Percentiles rank a stretch among this genome's conserved stretches.
Evolutionary conservation across 2,797 vertebrate genomes (phyloP).

Genomic region (Notoglanidium macrostoma): DNA sequence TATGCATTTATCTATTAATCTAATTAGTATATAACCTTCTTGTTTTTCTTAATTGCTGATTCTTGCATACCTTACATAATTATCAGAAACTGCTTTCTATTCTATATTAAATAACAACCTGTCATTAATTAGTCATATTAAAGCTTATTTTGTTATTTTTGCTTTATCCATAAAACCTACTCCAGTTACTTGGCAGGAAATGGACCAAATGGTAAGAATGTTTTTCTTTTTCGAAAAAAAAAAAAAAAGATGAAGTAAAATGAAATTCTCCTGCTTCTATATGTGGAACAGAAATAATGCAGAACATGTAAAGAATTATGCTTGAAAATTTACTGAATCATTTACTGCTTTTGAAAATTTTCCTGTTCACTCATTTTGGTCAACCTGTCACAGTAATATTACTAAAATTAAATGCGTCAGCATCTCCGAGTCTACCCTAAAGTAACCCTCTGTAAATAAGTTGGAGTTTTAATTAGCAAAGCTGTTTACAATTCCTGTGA

Average conservation of each 20-base stretch:
- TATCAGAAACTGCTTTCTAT: constrained; percentile 2
- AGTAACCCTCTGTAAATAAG: not conserved
- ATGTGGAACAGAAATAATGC: not conserved
- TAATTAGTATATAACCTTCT: not conserved
- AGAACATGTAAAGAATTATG: not conserved
- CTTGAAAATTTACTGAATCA: not conserved
- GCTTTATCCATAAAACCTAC: not conserved
- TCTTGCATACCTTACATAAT: not conserved
- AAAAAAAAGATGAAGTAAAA: not conserved
- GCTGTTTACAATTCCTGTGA: not conserved
- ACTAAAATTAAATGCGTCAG: not conserved
- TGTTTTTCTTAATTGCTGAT: not conserved
- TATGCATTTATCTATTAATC: not conserved
- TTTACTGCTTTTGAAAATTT: not conserved
- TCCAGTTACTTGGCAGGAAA: not conserved
- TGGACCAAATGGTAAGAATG: not conserved
- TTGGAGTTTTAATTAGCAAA: not conserved
- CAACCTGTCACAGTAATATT: not conserved
- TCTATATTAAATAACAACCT: not conserved
- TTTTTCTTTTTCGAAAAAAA: too few species aligned
- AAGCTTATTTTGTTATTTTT: not conserved
- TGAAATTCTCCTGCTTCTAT: not conserved
- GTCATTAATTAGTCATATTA: not conserved
- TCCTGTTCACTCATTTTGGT: not conserved
- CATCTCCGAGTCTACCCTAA: not conserved